Conservation (phyloP, 2,888 invertebrate genomes). For the Synergus itoensis region DNA sequence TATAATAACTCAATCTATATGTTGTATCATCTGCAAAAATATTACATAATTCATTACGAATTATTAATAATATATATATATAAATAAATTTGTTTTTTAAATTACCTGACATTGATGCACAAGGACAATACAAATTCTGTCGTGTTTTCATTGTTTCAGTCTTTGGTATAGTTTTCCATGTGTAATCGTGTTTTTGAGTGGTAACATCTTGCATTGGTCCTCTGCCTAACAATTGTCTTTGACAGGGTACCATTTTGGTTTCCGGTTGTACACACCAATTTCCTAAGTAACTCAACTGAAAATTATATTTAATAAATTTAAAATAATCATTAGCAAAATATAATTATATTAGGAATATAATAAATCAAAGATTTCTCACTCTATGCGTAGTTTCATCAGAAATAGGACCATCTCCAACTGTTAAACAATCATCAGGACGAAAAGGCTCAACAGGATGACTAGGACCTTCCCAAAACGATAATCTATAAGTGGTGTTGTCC, state of each 20-base stretch:
- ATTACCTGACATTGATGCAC: conserved; percentile 66
- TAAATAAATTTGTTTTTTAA: neutral
- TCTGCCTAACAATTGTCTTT: conserved; percentile 74
- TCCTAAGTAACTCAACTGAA: conserved; percentile 72
- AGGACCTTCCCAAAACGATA: conserved; percentile 70
- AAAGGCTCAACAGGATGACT: conserved; percentile 61
- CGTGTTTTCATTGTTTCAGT: conserved; percentile 55
- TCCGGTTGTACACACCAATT: conserved; percentile 71
- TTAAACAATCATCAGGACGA: conserved; percentile 75
- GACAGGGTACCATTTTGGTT: conserved; percentile 63
- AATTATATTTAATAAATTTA: neutral
- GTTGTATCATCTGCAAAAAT: conserved; percentile 80
- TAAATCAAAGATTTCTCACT: conserved; percentile 64
- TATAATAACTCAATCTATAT: conserved; percentile 82
- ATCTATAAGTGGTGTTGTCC: conserved; percentile 81
- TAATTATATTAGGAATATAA: conserved; percentile 6
- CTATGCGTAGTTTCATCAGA: conserved; percentile 80
- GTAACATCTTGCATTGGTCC: conserved; percentile 86
- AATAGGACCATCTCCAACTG: conserved; percentile 77
- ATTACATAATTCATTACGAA: neutral
- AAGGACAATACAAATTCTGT: conserved; percentile 63
- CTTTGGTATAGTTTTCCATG: conserved; percentile 66
- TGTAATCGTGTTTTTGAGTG: conserved; percentile 87
- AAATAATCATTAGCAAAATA: too few relatives aligned
- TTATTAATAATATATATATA: neutral